Conservation (phyloP, 2,888 invertebrate genomes). For the Conus canariensis region DNA sequence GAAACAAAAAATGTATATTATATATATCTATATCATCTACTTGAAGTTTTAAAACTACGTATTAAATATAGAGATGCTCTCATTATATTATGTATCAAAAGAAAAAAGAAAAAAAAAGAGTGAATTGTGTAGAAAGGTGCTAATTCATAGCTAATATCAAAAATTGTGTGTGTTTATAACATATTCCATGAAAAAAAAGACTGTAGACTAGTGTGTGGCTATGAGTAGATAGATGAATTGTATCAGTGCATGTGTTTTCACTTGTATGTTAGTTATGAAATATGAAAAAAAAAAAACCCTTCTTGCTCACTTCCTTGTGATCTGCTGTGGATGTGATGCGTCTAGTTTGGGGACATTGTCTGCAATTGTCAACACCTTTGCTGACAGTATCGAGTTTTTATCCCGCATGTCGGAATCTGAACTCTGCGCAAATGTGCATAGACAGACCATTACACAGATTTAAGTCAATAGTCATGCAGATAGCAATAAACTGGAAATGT, state of each 20-base stretch:
- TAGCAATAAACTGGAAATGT: neutral
- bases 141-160: neutral
- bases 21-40: too few species aligned
- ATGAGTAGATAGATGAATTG: neutral
- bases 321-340: neutral
- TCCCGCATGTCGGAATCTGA: neutral
- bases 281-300: neutral
- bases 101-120: too few species aligned
- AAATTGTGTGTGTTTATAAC: neutral
- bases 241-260: neutral
- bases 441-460: neutral
- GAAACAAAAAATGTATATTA: neutral
- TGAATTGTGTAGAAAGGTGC: neutral
- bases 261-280: neutral
- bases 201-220: neutral
- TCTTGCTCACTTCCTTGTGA: conserved; percentile 7
- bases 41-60: neutral
- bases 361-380: conserved; percentile 16
- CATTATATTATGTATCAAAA: neutral
- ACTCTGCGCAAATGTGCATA: neutral
- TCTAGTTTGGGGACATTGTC: neutral
- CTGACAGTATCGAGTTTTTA: neutral
- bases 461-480: neutral
- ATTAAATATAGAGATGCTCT: neutral
- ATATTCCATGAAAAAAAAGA: neutral